Percentiles rank a stretch among this genome's conserved stretches.
These are phyloP conservation scores for Cephus pulcher DNA, from an alignment of 2,888 invertebrate species.

Conservation along the genomic window DNA sequence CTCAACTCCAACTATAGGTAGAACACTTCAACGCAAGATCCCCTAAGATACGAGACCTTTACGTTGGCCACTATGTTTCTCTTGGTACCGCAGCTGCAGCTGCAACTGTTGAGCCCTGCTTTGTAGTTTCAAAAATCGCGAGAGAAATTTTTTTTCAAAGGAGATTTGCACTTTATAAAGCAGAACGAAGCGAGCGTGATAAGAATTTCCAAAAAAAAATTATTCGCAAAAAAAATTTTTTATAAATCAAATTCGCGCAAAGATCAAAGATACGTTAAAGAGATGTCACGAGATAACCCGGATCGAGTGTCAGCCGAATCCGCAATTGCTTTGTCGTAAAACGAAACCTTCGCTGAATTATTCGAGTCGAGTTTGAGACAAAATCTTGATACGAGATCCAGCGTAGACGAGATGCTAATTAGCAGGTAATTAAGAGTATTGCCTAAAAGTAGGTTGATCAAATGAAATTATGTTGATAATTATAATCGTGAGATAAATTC, in stretches of 20 bases:
- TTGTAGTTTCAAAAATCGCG: not conserved
- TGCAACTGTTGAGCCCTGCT: not conserved
- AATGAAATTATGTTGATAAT: not conserved
- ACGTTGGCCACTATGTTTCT: slow-evolving; percentile 36
- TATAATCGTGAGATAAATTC: not conserved
- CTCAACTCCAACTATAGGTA: slow-evolving; percentile 12
- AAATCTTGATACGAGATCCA: not conserved
- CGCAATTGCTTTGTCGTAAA: not conserved
- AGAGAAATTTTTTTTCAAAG: not conserved
- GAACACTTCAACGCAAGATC: slow-evolving; percentile 58
- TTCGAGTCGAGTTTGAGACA: not conserved
- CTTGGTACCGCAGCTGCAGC: slow-evolving; percentile 19
- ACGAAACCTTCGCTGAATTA: not conserved
- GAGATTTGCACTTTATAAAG: not conserved
- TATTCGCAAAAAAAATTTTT: not conserved
- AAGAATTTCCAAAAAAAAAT: not conserved
- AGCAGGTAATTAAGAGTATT: not conserved
- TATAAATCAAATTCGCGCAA: not conserved
- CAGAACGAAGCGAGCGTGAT: not conserved
- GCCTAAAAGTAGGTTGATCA: not conserved
- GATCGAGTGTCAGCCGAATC: not conserved
- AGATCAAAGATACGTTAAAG: not conserved
- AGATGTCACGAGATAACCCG: not conserved
- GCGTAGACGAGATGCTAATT: not conserved
- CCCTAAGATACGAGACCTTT: slow-evolving; percentile 53